Conservation (phyloP, 2,113 vertebrate species). For the Rhinogobius similis region DNA sequence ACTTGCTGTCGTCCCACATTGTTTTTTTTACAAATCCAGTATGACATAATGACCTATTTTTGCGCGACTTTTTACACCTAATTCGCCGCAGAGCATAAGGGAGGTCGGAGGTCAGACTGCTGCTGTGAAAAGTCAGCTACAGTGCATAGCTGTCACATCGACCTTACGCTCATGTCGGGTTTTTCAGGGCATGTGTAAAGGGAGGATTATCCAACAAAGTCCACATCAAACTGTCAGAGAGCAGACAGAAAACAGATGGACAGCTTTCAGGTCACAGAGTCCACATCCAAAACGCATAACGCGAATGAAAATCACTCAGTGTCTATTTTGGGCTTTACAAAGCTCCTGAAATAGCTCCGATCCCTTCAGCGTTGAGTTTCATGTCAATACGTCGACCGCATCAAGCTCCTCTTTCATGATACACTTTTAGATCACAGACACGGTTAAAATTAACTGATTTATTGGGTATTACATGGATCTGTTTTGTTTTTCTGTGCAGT, state of each 20-base stretch:
- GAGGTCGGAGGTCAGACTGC: not conserved
- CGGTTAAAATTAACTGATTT: not conserved
- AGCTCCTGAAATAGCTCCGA: constrained; percentile 24
- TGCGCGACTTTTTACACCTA: constrained; percentile 28
- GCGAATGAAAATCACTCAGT: not conserved
- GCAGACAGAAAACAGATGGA: constrained; percentile 14
- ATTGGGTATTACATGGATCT: constrained; percentile 6
- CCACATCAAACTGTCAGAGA: not conserved
- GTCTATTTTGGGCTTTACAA: constrained; percentile 12
- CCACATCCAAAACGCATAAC: constrained; percentile 5
- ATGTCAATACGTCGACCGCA: not conserved
- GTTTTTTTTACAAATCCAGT: not conserved
- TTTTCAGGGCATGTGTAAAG: not conserved
- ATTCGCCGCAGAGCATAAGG: constrained; percentile 28
- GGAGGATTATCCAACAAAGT: not conserved
- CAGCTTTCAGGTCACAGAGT: not conserved
- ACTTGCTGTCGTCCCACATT: not conserved
- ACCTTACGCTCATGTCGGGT: not conserved
- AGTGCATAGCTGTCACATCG: constrained; percentile 1
- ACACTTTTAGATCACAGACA: constrained; percentile 30
- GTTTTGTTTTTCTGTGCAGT: constrained; percentile 54
- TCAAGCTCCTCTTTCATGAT: constrained; percentile 4
- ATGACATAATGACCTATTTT: not conserved
- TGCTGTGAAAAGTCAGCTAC: constrained; percentile 13
- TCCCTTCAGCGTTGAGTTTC: constrained; percentile 6